Conservation (phyloP, 2,113 vertebrate genomes). For the Delphinapterus leucas region DNA sequence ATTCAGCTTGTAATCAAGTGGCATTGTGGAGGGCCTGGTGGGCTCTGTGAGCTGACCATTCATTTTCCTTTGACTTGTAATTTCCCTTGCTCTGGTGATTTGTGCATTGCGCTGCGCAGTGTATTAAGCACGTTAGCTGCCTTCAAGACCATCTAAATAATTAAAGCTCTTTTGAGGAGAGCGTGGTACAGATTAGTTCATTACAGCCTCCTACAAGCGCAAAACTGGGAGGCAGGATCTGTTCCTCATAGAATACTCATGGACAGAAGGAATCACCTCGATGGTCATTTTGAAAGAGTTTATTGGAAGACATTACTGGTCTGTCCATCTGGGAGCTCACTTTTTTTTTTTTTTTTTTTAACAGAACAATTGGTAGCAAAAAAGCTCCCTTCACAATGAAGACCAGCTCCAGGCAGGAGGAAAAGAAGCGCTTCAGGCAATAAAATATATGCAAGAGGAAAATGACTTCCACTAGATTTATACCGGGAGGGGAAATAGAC, state of each 20-base stretch:
- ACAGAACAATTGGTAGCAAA: background rate
- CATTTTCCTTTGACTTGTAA: constrained; percentile 48
- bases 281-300: background rate
- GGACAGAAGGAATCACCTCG: background rate
- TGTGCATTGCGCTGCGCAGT: background rate
- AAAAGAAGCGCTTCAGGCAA: constrained; percentile 12
- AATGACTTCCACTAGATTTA: background rate
- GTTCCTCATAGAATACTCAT: background rate
- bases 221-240: background rate
- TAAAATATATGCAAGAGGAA: constrained; percentile 25
- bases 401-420: constrained; percentile 14
- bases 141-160: constrained; percentile 63
- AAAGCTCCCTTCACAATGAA: background rate
- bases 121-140: background rate
- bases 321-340: background rate
- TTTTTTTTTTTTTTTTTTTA: background rate
- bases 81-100: constrained; percentile 23
- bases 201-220: background rate
- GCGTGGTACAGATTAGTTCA: background rate
- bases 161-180: constrained; percentile 51
- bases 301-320: background rate
- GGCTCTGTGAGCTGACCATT: background rate
- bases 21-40: background rate
- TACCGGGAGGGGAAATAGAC: background rate
- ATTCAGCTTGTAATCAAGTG: background rate